Evolutionary conservation across 2,888 invertebrate species (phyloP).

Genomic region (Drosophila anceps): DNA sequence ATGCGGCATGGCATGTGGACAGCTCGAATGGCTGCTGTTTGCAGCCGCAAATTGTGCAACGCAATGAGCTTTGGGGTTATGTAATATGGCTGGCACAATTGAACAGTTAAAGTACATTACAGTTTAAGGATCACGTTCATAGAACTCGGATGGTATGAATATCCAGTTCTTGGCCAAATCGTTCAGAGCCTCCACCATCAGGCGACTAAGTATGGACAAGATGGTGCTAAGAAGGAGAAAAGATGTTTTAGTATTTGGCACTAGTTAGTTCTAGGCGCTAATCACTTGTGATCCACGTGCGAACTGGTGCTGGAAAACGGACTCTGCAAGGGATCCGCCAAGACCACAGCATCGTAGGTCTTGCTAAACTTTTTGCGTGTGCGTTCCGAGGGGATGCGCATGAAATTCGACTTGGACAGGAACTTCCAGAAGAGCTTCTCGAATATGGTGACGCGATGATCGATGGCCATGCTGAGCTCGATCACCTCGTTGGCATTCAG

Average conservation of each 20-base stretch:
- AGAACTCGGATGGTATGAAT: slow-evolving; percentile 74
- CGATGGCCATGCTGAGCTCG: slow-evolving; percentile 72
- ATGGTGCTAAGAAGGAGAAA: slow-evolving; percentile 41
- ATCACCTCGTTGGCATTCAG: slow-evolving; percentile 65
- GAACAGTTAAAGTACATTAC: slow-evolving; percentile 15
- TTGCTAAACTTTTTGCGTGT: slow-evolving; percentile 46
- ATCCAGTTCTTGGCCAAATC: slow-evolving; percentile 80
- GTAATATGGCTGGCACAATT: slow-evolving; percentile 21
- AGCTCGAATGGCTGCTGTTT: slow-evolving; percentile 2
- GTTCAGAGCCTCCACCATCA: slow-evolving; percentile 72
- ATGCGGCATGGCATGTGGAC: slow-evolving; percentile 20
- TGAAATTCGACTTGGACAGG: slow-evolving; percentile 75
- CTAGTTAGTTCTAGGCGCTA: not conserved
- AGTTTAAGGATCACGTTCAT: slow-evolving; percentile 48
- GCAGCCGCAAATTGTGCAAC: slow-evolving; percentile 27
- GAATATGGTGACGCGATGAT: slow-evolving; percentile 75
- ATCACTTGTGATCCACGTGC: slow-evolving; percentile 65
- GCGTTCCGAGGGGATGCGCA: slow-evolving; percentile 66
- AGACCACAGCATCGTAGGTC: slow-evolving; percentile 68
- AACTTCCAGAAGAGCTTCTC: slow-evolving; percentile 83
- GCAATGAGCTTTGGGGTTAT: slow-evolving; percentile 20
- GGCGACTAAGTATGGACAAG: slow-evolving; percentile 65
- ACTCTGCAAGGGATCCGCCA: not conserved
- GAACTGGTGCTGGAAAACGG: not conserved
- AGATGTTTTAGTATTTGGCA: not conserved